phyloP scores from a whole-genome alignment of 2,113 vertebrate species.

The Psilopsiagon aymara region DNA sequence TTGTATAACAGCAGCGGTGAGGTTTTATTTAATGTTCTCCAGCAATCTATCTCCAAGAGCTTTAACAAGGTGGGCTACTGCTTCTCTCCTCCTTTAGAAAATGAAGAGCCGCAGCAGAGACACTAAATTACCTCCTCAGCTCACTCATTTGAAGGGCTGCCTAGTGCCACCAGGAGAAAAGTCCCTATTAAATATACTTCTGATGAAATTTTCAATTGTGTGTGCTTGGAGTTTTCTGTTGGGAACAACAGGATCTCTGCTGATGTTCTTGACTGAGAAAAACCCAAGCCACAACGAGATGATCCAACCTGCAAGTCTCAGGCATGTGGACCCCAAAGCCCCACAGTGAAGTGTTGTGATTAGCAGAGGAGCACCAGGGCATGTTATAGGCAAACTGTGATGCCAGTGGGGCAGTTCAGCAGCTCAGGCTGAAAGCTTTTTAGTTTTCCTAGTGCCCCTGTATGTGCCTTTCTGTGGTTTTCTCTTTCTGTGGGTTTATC shows the following conservation, averaged over 20 bases:
- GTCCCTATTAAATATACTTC: neutral
- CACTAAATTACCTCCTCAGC: neutral
- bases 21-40: constrained; percentile 32
- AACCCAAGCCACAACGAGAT: rapidly evolving
- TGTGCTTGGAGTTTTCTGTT: neutral
- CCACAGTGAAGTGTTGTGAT: rapidly evolving
- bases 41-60: neutral
- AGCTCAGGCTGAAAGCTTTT: neutral
- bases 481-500: neutral
- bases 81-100: neutral
- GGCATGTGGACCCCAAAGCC: neutral
- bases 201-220: neutral
- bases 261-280: neutral
- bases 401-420: neutral
- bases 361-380: neutral
- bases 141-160: neutral
- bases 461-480: neutral
- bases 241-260: neutral
- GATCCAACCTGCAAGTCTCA: neutral
- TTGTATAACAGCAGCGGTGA: neutral
- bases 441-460: neutral
- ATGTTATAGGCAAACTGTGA: neutral
- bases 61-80: constrained; percentile 12
- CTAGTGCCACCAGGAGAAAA: neutral
- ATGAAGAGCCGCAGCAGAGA: neutral